Base-by-base conservation (phyloP, 1,140 invertebrate genomes). In the Protaetia brevitarsis region DNA sequence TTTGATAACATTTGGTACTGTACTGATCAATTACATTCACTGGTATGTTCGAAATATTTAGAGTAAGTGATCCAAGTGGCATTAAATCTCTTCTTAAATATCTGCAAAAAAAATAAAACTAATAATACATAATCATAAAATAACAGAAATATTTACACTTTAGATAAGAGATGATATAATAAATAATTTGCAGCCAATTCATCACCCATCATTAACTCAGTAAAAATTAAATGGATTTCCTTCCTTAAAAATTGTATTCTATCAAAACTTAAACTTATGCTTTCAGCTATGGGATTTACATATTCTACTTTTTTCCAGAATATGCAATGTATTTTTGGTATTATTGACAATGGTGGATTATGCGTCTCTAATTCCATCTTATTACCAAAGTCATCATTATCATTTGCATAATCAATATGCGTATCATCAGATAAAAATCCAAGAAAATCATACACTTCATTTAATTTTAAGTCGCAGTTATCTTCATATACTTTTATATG, bases 161-260 rank as follows among this genome's bases (percentile, higher is more conserved):
- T 86, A 21, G 94, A 94, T 64, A 96, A 86, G 0, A 97, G 82
- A 79, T 96, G 88, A 71, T 88, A 94, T 63, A 97, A 86, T 5
- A 96, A 74, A 81, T 93, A 96, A 74, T 96, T 92, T 0, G 94
- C 93, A 30, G 91, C 90, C 34, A 96, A 77, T 60, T 80, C 76
- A 79, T 97, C 95, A 1, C 94, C 93, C 41, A 94, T 84, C 2
- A 96, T 75, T n/a, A 92, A 79, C 71, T 94, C 87, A 68, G 88
- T 89, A 0, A 97, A 79, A 1, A 93, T 79, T 60, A 88, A 83
- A 36, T 88, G 79, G 11, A 97, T 77, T 74, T 94, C 87, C 58
- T 86, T 84, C 66, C 85, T 81, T 7, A 86, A 74, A n/a, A 62
- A 45, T 63, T 78, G 70, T n/a, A 81, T 64, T 51, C 79, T 68